phyloP scores from a whole-genome alignment of 2,888 invertebrate genomes.

The Nasonovia ribisnigri region DNA sequence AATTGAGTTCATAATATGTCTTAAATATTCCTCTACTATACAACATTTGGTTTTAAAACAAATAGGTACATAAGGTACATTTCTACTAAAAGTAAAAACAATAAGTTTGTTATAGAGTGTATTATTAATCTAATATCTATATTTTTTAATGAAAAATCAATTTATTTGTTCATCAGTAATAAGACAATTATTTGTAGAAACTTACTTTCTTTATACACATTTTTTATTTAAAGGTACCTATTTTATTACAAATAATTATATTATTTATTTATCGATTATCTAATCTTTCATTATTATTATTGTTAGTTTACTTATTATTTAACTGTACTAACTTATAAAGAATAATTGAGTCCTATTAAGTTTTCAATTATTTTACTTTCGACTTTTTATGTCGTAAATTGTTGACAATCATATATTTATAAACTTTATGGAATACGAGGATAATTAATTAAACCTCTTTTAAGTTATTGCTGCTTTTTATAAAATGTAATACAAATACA shows the following conservation, averaged over 20 bases:
- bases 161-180: background rate
- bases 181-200: background rate
- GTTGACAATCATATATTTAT: background rate
- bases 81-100: background rate
- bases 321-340: background rate
- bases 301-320: background rate
- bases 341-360: background rate
- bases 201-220: background rate
- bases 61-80: too few species aligned
- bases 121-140: background rate
- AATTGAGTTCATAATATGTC: too few species aligned
- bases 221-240: background rate
- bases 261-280: background rate
- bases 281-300: background rate
- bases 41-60: too few species aligned
- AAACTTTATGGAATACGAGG: background rate
- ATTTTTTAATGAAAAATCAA: background rate
- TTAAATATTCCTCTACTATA: too few species aligned
- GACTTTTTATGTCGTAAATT: background rate
- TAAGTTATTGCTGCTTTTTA: background rate
- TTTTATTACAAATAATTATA: background rate
- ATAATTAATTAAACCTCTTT: background rate
- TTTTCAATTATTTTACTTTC: background rate
- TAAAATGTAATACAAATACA: conserved; percentile 19
- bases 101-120: background rate